Conservation (phyloP, 2,888 invertebrate species). For the Ferrisia virgata region DNA sequence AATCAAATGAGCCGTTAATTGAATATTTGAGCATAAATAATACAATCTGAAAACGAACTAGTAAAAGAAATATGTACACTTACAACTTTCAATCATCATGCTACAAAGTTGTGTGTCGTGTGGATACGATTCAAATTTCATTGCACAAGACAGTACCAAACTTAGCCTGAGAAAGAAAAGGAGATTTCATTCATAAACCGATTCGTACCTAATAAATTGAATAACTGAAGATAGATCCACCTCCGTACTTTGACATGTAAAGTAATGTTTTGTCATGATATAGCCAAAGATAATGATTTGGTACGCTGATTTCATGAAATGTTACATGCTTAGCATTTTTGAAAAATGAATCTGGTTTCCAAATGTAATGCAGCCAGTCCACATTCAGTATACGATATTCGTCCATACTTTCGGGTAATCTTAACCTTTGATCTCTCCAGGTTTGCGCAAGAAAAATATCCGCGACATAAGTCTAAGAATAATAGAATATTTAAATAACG, state of each 20-base stretch:
- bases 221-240: background rate
- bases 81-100: conserved; percentile 92
- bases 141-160: conserved; percentile 84
- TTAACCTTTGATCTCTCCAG: conserved; percentile 83
- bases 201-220: background rate
- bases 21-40: too few relatives aligned
- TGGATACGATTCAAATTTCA: conserved; percentile 91
- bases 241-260: conserved; percentile 84
- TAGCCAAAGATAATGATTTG: conserved; percentile 87
- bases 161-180: conserved; percentile 65
- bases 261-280: conserved; percentile 87
- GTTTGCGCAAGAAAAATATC: conserved; percentile 90
- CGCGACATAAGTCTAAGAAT: conserved; percentile 80
- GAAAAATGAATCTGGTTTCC: conserved; percentile 91
- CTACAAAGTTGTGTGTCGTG: conserved; percentile 91
- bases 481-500: too few relatives aligned
- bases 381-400: conserved; percentile 86
- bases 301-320: conserved; percentile 92
- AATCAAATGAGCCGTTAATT: background rate
- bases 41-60: too few relatives aligned
- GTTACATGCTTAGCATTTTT: conserved; percentile 90
- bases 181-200: too few relatives aligned
- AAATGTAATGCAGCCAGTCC: conserved; percentile 84
- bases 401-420: conserved; percentile 87
- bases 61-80: conserved; percentile 58